A percentile compares a stretch with the other conserved stretches of the same genome.
phyloP scores from a whole-genome alignment of 1,140 invertebrate genomes.

The Carcinoscorpius rotundicauda region DNA sequence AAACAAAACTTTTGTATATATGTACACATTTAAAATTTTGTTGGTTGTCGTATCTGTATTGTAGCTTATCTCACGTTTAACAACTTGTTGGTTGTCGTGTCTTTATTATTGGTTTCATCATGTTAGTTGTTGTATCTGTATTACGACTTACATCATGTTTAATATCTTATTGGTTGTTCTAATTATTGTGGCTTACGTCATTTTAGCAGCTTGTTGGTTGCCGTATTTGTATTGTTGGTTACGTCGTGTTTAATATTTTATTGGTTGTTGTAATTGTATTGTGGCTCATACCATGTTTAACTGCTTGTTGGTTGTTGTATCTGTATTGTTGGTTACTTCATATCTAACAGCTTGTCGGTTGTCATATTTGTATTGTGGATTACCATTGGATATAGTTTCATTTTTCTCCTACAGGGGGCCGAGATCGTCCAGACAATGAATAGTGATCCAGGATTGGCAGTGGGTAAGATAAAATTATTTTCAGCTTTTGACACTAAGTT shows the following conservation, averaged over 20 bases:
- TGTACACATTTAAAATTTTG: too few relatives aligned
- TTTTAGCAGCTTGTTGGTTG: not conserved
- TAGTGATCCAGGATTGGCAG: slow-evolving; percentile 90
- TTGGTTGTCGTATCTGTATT: not conserved
- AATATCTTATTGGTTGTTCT: too few relatives aligned
- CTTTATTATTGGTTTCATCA: slow-evolving; percentile 1
- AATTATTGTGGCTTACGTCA: not conserved
- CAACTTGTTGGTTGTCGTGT: not conserved
- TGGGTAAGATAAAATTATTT: slow-evolving; percentile 43
- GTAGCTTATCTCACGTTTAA: not conserved
- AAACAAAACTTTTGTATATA: too few relatives aligned
- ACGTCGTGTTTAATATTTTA: too few relatives aligned
- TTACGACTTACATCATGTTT: too few relatives aligned
- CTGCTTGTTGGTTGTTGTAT: too few relatives aligned
- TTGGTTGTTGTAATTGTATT: too few relatives aligned
- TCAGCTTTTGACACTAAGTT: slow-evolving; percentile 33
- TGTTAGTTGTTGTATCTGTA: too few relatives aligned
- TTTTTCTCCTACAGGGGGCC: slow-evolving; percentile 45
- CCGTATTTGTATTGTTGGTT: slow-evolving; percentile 5
- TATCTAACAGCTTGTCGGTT: not conserved
- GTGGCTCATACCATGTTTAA: too few relatives aligned
- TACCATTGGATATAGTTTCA: slow-evolving; percentile 14
- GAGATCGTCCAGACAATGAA: slow-evolving; percentile 93
- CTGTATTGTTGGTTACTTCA: not conserved
- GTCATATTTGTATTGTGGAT: slow-evolving; percentile 5